Evolutionary conservation across 2,888 invertebrate species (phyloP).

Genomic region (Ormyrus pomaceus): DNA sequence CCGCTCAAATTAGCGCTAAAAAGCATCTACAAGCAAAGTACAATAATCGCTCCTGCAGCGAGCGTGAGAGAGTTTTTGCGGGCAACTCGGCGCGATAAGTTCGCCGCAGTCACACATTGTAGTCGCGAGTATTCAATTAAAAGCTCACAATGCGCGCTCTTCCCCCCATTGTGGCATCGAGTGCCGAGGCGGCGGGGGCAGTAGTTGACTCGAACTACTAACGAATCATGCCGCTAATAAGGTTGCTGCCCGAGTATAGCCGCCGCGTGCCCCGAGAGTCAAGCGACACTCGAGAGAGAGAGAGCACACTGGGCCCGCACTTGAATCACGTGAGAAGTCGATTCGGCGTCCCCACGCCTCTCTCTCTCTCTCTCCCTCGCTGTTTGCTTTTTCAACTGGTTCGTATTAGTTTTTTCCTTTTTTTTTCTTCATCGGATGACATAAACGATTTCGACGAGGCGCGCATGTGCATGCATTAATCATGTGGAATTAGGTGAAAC

Average conservation of each 20-base stretch:
- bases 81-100: conserved; percentile 31
- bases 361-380: conserved; percentile 8
- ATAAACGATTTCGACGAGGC: too few species aligned
- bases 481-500: too few species aligned
- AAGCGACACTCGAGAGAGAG: conserved; percentile 18
- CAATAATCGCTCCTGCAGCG: conserved; percentile 7
- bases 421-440: too few species aligned
- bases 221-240: conserved; percentile 70
- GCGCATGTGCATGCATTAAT: too few species aligned
- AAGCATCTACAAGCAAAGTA: not conserved
- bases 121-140: conserved; percentile 49
- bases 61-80: conserved; percentile 40
- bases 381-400: conserved; percentile 22
- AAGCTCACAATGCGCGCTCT: conserved; percentile 40
- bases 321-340: conserved; percentile 7
- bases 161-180: conserved; percentile 32
- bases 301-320: conserved; percentile 18
- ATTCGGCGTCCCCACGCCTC: too few species aligned
- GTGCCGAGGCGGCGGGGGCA: not conserved
- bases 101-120: conserved; percentile 22
- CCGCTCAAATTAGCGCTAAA: too few species aligned
- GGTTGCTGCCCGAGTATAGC: conserved; percentile 63
- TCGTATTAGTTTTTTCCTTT: not conserved
- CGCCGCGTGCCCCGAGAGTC: conserved; percentile 48
- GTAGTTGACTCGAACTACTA: conserved; percentile 60